phyloP scores from a whole-genome alignment of 1,140 invertebrate genomes.

The Ladona fulva region DNA sequence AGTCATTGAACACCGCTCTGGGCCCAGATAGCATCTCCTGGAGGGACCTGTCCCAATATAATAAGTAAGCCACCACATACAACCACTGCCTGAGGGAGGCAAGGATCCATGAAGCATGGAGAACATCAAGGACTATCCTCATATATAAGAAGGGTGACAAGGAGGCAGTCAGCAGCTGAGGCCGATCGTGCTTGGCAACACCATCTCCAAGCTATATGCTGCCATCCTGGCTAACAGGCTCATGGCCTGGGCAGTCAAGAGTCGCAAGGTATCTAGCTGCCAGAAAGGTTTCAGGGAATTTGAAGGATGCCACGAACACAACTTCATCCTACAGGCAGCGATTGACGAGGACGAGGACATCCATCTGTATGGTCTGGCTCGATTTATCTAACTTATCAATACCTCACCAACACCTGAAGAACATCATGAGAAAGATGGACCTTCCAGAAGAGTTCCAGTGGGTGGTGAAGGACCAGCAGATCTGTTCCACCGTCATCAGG shows the following conservation, averaged over 20 bases:
- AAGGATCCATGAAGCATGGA: conserved; percentile 18
- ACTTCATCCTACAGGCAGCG: no score
- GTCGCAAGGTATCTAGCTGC: no score
- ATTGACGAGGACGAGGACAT: not conserved
- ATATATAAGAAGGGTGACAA: conserved; percentile 22
- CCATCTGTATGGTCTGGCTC: conserved; percentile 18
- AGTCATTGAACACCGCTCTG: conserved; percentile 11
- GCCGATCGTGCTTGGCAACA: conserved; percentile 16
- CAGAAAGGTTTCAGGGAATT: no score
- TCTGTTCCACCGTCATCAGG: conserved; percentile 24
- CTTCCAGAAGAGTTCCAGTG: conserved; percentile 21
- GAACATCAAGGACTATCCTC: conserved; percentile 22
- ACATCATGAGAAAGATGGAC: not conserved
- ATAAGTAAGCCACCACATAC: not conserved
- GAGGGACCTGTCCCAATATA: not conserved
- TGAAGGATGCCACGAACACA: no score
- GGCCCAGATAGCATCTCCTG: not conserved
- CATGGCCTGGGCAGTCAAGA: conserved; percentile 19
- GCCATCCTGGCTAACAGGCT: conserved; percentile 17
- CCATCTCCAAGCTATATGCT: conserved; percentile 21
- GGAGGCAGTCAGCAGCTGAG: conserved; percentile 20
- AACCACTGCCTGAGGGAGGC: not conserved
- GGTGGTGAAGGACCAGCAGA: conserved; percentile 13
- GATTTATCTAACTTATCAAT: conserved; percentile 8
- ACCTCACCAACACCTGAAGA: conserved; percentile 13